These are phyloP conservation scores for Acronicta aceris DNA, from an alignment of 2,888 invertebrate species.

Conservation along the genomic window DNA sequence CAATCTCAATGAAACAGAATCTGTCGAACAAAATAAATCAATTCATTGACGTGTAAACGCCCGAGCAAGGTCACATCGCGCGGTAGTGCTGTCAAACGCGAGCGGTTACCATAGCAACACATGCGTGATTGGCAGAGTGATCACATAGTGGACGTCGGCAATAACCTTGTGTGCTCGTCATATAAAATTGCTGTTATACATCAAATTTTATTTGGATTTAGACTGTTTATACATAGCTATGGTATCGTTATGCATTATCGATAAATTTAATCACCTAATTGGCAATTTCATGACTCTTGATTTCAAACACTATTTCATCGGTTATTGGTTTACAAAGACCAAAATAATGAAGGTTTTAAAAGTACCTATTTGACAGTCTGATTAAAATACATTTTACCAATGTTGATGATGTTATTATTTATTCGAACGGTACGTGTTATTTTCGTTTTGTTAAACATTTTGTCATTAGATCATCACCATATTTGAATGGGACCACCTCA, in stretches of 20 bases:
- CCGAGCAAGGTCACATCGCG: conserved; percentile 55
- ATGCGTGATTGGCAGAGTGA: conserved; percentile 47
- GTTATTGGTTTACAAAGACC: background rate
- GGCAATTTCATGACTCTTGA: background rate
- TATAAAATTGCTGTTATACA: conserved; percentile 31
- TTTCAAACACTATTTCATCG: background rate
- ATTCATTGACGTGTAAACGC: conserved; percentile 54
- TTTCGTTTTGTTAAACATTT: no score
- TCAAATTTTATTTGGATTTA: conserved; percentile 18
- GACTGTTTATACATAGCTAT: conserved; percentile 14
- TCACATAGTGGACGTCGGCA: conserved; percentile 19
- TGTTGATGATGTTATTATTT: no score
- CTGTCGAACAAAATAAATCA: conserved; percentile 28
- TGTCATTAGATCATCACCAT: no score
- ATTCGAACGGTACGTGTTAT: no score
- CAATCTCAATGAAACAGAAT: conserved; percentile 39
- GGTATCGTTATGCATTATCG: conserved; percentile 9
- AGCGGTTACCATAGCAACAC: conserved; percentile 56
- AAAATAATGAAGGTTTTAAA: background rate
- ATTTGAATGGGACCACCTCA: no score
- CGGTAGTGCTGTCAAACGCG: conserved; percentile 48
- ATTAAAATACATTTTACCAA: no score
- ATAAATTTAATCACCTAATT: background rate
- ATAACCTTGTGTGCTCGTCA: conserved; percentile 41
- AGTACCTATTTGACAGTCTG: no score